These are phyloP conservation scores for Ennomos erosarius DNA, from an alignment of 2,888 invertebrate species.

Conservation along the genomic window DNA sequence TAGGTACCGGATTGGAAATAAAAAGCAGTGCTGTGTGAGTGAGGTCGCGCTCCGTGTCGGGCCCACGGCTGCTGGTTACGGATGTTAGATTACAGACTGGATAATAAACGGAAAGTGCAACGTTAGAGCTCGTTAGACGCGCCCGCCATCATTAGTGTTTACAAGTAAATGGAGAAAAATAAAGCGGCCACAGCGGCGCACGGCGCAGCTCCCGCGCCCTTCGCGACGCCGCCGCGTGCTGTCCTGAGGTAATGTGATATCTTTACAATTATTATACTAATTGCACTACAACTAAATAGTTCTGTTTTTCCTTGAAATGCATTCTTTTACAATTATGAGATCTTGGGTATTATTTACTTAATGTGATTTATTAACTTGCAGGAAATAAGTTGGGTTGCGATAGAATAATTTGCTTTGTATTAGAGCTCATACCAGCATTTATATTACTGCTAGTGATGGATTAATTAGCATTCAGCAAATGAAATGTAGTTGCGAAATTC, in stretches of 20 bases:
- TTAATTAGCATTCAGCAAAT: no score
- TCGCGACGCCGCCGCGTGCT: slow-evolving; percentile 7
- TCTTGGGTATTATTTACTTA: no score
- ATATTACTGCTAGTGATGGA: no score
- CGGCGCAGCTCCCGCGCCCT: slow-evolving; percentile 18
- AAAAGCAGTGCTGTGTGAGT: not conserved
- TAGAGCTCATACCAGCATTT: not conserved
- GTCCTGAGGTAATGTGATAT: slow-evolving; percentile 30
- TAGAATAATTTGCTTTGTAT: not conserved
- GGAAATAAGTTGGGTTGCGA: slow-evolving; percentile 1
- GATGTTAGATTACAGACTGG: slow-evolving; percentile 66
- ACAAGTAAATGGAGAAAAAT: slow-evolving; percentile 67
- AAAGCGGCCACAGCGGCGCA: slow-evolving; percentile 48
- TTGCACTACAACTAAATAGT: no score
- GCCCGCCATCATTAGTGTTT: slow-evolving; percentile 74
- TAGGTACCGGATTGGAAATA: not conserved
- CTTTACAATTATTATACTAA: slow-evolving; percentile 31
- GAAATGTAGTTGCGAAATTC: no score
- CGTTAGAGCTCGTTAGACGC: slow-evolving; percentile 72
- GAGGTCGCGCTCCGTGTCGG: not conserved
- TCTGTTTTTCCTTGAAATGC: slow-evolving; percentile 10
- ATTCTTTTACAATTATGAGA: slow-evolving; percentile 8
- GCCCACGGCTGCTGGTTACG: slow-evolving; percentile 18
- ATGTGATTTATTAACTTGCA: slow-evolving; percentile 24
- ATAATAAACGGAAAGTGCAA: slow-evolving; percentile 69